Conservation (phyloP, 2,888 invertebrate species). For the Leptogaster cylindrica region DNA sequence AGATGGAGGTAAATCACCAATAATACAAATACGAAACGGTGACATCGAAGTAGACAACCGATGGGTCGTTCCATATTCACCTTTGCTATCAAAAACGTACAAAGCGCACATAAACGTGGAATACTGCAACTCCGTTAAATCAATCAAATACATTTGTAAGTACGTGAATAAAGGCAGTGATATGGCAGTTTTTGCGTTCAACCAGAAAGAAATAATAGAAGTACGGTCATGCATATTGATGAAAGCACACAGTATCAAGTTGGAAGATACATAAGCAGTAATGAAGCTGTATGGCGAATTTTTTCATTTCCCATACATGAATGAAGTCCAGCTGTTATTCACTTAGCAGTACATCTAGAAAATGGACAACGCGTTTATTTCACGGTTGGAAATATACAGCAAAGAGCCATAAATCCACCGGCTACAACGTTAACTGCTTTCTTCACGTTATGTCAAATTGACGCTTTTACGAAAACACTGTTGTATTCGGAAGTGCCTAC, state of each 20-base stretch:
- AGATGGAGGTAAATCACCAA: constrained; percentile 41
- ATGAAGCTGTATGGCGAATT: constrained; percentile 47
- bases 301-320: constrained; percentile 46
- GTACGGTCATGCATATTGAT: too few relatives aligned
- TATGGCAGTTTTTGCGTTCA: constrained; percentile 54
- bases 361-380: constrained; percentile 52
- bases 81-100: constrained; percentile 52
- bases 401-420: constrained; percentile 49
- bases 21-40: constrained; percentile 32
- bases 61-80: constrained; percentile 56
- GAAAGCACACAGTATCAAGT: constrained; percentile 45
- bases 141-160: constrained; percentile 53
- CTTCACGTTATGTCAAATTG: constrained; percentile 54
- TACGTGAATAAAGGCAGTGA: constrained; percentile 60
- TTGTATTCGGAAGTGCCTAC: constrained; percentile 53
- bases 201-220: too few relatives aligned
- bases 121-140: constrained; percentile 51
- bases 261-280: constrained; percentile 52
- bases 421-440: constrained; percentile 54
- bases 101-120: constrained; percentile 60
- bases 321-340: constrained; percentile 40
- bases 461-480: constrained; percentile 55
- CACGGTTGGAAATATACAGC: constrained; percentile 50
- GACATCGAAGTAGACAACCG: constrained; percentile 52
- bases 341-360: constrained; percentile 46